phyloP scores from a whole-genome alignment of 2,797 vertebrate species.

The Trachops cirrhosus region DNA sequence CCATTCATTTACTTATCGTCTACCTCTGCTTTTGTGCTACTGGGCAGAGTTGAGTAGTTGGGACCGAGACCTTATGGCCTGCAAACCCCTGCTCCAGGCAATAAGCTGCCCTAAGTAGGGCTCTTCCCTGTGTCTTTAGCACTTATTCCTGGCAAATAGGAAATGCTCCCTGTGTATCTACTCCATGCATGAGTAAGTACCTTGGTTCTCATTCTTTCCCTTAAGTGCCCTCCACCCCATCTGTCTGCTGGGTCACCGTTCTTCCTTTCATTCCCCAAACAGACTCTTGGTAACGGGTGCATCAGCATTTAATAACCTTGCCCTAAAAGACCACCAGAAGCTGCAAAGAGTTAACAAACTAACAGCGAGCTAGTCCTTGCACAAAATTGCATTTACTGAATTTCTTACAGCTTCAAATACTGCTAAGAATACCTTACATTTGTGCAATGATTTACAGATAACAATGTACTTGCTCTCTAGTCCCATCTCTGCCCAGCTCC shows the following conservation, averaged over 20 bases:
- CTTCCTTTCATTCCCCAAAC: not conserved
- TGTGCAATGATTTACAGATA: conserved; percentile 15
- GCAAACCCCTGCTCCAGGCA: not conserved
- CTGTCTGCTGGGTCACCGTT: not conserved
- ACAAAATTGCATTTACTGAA: not conserved
- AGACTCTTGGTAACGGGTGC: not conserved
- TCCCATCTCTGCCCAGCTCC: not conserved
- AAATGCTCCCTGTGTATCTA: not conserved
- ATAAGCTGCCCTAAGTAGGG: not conserved
- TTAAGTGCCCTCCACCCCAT: fast-evolving
- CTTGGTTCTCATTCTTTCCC: not conserved
- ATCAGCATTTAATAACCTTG: not conserved
- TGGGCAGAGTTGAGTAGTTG: not conserved
- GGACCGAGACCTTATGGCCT: not conserved
- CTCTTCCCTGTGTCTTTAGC: not conserved
- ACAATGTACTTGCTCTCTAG: conserved; percentile 22
- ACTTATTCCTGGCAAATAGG: not conserved
- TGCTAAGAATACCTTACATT: not conserved
- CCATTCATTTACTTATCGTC: not conserved
- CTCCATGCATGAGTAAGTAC: too few species aligned
- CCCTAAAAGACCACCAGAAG: not conserved
- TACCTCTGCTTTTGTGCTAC: not conserved
- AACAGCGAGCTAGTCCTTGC: not conserved
- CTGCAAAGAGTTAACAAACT: not conserved
- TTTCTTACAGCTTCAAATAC: not conserved